phyloP scores from a whole-genome alignment of 2,797 vertebrate species.

The Macropodus opercularis region DNA sequence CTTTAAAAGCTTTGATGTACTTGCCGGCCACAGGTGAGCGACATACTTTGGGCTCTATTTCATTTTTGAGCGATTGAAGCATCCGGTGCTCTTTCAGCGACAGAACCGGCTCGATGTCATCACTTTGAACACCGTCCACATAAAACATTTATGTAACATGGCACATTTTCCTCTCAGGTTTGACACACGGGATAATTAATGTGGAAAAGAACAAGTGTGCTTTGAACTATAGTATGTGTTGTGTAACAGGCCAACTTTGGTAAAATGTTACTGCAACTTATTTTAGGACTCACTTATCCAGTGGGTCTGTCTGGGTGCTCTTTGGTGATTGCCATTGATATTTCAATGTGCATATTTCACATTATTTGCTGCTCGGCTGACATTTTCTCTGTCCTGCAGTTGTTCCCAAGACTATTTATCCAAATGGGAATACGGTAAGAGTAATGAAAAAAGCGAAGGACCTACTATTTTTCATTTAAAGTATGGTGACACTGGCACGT shows the following conservation, averaged over 20 bases:
- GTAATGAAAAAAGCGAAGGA: conserved; percentile 71
- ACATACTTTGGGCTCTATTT: conserved; percentile 32
- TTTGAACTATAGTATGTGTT: conserved; percentile 25
- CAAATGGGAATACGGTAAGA: conserved; percentile 48
- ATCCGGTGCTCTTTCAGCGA: conserved; percentile 35
- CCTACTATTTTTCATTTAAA: conserved; percentile 72
- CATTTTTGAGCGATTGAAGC: conserved; percentile 44
- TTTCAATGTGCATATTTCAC: no score
- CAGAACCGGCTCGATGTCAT: conserved; percentile 27
- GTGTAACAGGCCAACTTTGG: background rate
- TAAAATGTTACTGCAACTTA: background rate
- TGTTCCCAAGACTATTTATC: no score
- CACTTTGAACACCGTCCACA: conserved; percentile 58
- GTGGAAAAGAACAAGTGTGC: conserved; percentile 29
- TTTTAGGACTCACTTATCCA: background rate
- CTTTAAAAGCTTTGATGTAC: conserved; percentile 52
- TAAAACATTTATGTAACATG: conserved; percentile 61
- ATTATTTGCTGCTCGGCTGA: no score
- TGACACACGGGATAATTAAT: conserved; percentile 41
- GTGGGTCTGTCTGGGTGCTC: no score
- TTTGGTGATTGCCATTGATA: no score
- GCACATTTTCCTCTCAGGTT: conserved; percentile 40
- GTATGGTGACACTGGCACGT: conserved; percentile 49
- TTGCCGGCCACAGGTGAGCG: conserved; percentile 9
- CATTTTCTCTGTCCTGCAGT: no score